Conservation (phyloP, 2,113 vertebrate species). For the Martes martes region DNA sequence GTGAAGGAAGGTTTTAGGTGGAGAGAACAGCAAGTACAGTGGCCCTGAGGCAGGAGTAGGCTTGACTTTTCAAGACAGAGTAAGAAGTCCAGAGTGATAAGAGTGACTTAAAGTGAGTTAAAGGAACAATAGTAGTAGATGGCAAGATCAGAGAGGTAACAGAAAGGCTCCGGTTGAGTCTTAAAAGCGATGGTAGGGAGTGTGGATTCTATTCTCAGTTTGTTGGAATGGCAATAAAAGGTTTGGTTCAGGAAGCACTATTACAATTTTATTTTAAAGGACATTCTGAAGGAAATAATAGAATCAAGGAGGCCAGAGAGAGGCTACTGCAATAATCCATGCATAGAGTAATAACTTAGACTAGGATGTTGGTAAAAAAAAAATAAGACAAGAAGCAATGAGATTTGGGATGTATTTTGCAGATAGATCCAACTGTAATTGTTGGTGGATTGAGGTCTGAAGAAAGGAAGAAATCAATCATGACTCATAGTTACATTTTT, state of each 20-base stretch:
- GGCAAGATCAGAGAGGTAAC: neutral
- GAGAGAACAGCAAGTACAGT: neutral
- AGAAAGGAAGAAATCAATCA: neutral
- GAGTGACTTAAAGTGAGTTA: neutral
- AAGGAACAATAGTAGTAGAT: neutral
- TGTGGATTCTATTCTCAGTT: neutral
- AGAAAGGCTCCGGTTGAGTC: neutral
- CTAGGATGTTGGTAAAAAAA: neutral
- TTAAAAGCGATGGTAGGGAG: neutral
- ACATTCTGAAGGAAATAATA: neutral
- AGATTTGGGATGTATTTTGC: neutral
- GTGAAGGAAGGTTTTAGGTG: neutral
- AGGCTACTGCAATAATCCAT: neutral
- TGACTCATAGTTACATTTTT: neutral
- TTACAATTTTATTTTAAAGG: neutral
- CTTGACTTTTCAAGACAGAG: neutral
- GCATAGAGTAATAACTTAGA: neutral
- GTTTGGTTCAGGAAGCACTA: neutral
- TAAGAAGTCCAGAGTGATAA: neutral
- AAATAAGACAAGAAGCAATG: neutral
- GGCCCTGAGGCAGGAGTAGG: neutral
- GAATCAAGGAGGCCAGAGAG: neutral
- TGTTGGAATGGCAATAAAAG: neutral
- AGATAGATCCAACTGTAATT: neutral
- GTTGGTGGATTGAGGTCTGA: neutral